Evolutionary conservation across 1,140 invertebrate genomes (phyloP).

Genomic region (Drosophila parvula): DNA sequence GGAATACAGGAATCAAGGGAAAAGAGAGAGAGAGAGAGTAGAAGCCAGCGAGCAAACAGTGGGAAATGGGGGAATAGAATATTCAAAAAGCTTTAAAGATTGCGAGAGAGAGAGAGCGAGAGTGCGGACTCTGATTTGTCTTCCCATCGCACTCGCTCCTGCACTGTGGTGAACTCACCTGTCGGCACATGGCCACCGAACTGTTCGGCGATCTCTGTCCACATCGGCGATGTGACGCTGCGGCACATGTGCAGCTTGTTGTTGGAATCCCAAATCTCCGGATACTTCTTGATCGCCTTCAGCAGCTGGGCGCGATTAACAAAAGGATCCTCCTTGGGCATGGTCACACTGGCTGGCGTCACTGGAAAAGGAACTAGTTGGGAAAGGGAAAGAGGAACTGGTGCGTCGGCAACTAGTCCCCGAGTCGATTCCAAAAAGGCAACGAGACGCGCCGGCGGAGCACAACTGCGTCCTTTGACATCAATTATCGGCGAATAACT

Average conservation of each 20-base stretch:
- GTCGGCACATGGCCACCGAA: slow-evolving; percentile 82
- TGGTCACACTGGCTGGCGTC: slow-evolving; percentile 23
- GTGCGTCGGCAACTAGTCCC: slow-evolving; percentile 5
- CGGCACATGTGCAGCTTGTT: slow-evolving; percentile 82
- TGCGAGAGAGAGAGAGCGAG: not conserved
- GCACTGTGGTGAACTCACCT: slow-evolving; percentile 52
- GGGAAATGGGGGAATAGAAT: not conserved
- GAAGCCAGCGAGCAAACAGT: not conserved
- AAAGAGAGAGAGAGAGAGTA: slow-evolving; percentile 11
- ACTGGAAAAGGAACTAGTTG: slow-evolving; percentile 2
- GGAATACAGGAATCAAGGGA: not conserved
- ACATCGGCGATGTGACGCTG: slow-evolving; percentile 82
- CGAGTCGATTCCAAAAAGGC: slow-evolving; percentile 30
- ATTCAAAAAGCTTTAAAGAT: not conserved
- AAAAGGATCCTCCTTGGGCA: slow-evolving; percentile 83
- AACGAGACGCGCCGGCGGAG: slow-evolving; percentile 62
- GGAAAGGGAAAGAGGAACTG: slow-evolving; percentile 7
- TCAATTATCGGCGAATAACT: slow-evolving; percentile 84
- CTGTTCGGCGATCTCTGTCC: slow-evolving; percentile 82
- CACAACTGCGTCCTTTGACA: slow-evolving; percentile 84
- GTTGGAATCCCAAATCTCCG: slow-evolving; percentile 82
- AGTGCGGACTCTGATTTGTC: not conserved
- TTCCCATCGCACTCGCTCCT: slow-evolving; percentile 24
- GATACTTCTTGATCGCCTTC: slow-evolving; percentile 82
- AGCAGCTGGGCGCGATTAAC: slow-evolving; percentile 80